Base-by-base conservation (phyloP, 2,797 vertebrate species). In the Morus bassanus region DNA sequence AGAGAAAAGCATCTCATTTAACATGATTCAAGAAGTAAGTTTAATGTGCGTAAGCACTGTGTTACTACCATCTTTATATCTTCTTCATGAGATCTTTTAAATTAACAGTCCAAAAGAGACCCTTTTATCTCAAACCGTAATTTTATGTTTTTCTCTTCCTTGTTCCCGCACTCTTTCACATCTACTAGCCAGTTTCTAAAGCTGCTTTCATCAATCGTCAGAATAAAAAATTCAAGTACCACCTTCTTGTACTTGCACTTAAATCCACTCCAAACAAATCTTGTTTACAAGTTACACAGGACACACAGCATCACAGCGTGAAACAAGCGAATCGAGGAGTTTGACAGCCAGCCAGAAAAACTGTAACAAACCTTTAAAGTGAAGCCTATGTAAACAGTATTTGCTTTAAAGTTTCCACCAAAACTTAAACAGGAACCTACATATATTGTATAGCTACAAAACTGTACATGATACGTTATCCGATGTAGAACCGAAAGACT, bases 401-500 rank as follows among this genome's bases (percentile, higher is more conserved):
- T 27, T 23, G 56, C 59, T 89, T 51, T 56, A 60, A 91, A 74
- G 18, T 16, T 39, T 33, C n/a, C 63, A 76, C 21, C 48, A 46
- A 70, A 75, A 87, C 63, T 68, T 28, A 6, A 21, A 16, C 6
- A 1, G 28, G 51, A 54, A 74, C 48, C 25, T 74, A 13, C 19
- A 5, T 7, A 7, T 18, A 41, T 0, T 5, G 39, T 3, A n/a
- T 3, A 45, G 53, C 48, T 21, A 57, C 10, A 43, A 50, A 84
- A 46, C 22, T 10, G 45, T 6, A 22, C 7, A 0, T 1, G 17
- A 50, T 7, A 6, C 1, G 1, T 48, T 18, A 63, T 0, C 23
- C 39, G 22, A 7, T 0, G 3, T 6, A 72, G 31, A 33, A 33
- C 43, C 30, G 18, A n/a, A 64, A 59, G 24, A 13, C 21, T 72